Evolutionary conservation across 2,888 invertebrate species (phyloP).

Genomic region (Aradus depressus): DNA sequence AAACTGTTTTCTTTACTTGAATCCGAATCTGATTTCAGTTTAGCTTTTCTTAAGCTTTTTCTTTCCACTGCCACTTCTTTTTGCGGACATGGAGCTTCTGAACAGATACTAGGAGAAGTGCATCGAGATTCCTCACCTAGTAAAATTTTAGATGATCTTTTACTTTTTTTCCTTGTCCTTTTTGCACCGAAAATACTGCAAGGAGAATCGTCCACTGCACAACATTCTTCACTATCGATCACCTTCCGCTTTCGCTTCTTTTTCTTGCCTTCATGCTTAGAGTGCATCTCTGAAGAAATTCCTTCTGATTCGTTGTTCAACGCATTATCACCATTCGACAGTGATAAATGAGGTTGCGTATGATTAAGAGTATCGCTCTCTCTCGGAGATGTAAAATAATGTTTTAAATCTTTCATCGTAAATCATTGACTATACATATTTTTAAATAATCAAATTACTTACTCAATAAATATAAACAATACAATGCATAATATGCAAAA

Average conservation of each 20-base stretch:
- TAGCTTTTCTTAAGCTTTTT: neutral
- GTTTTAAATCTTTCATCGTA: conserved; percentile 17
- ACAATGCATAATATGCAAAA: no score
- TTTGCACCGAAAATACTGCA: neutral
- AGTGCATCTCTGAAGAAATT: no score
- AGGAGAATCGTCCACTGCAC: neutral
- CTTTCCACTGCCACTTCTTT: neutral
- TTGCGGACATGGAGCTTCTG: neutral
- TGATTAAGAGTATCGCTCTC: neutral
- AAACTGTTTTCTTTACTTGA: conserved; percentile 10
- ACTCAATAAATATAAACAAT: neutral
- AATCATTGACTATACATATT: neutral
- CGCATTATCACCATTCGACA: no score
- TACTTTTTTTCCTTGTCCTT: conserved; percentile 5
- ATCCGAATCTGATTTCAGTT: neutral
- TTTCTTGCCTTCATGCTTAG: no score
- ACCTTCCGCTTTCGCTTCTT: neutral
- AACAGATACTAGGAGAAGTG: no score
- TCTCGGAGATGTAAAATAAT: conserved; percentile 15
- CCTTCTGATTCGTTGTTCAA: no score
- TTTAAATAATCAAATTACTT: neutral
- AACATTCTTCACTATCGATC: neutral
- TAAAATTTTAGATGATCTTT: neutral
- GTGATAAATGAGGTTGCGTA: neutral
- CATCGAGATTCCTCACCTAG: no score